Evolutionary conservation across 1,140 invertebrate species (phyloP).

Genomic region (Pemphigus obesinymphae): DNA sequence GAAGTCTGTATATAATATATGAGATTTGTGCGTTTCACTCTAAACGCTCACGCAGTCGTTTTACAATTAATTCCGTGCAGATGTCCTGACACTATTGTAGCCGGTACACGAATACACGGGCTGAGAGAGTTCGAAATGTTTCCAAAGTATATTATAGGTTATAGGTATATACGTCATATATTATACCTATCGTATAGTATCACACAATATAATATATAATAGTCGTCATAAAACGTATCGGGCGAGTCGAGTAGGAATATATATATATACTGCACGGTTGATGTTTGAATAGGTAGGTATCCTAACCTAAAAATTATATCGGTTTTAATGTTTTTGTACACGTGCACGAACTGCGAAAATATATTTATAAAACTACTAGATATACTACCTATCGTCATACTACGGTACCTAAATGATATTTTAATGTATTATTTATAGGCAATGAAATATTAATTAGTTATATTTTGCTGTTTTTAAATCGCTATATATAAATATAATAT

Average conservation of each 20-base stretch:
- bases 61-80: background rate
- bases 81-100: slow-evolving; percentile 5
- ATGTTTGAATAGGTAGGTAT: too few relatives aligned
- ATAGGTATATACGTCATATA: background rate
- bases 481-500: too few relatives aligned
- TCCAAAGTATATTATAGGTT: background rate
- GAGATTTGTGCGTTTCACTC: slow-evolving; percentile 1
- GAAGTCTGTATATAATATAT: background rate
- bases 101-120: background rate
- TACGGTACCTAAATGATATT: too few relatives aligned
- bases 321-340: background rate
- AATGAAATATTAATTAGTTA: too few relatives aligned
- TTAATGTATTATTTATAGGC: too few relatives aligned
- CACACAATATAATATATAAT: background rate
- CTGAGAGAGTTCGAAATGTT: background rate
- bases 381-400: too few relatives aligned
- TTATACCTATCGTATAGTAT: background rate
- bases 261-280: background rate
- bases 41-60: slow-evolving; percentile 1
- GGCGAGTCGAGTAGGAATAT: background rate
- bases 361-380: too few relatives aligned
- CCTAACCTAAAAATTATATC: background rate
- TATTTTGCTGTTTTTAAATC: too few relatives aligned
- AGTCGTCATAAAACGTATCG: background rate
- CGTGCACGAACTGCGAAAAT: too few relatives aligned